Base-by-base conservation (phyloP, 2,113 vertebrate genomes). In the Myrmecobius fasciatus region DNA sequence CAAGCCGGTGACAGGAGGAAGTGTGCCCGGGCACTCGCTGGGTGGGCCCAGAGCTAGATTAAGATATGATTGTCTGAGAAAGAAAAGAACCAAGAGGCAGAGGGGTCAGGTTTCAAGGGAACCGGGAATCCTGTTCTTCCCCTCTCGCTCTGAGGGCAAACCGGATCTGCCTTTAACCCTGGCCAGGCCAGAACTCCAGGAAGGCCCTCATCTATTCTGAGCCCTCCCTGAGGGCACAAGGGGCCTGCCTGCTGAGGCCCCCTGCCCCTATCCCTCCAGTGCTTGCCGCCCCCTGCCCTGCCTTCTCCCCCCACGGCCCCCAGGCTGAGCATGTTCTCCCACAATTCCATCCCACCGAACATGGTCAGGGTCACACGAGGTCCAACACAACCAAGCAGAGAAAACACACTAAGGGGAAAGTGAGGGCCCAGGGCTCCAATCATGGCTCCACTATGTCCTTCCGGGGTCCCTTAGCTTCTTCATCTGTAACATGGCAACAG, bases 381-480 rank as follows among this genome's bases (percentile, higher is more conserved):
- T 10, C 49, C 36, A n/a, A 52, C 46, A 22, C 52, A 56, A 54
- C 67, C 48, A 28, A 89, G 92, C 31, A 43, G 67, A 20, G 22
- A 20, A 20, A 83, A 83, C n/a, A 43, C 67, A 22, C 17, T 24
- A 83, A 83, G 0, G 36, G 36, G 36, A n/a, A 83, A 83, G 8
- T 22, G 20, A 93, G 7, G 90, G 46, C 22, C 96, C 89, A 51
- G 53, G 90, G 26, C 91, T 89, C 17, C 56, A 96, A 94, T 26
- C 91, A 47, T 94, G 49, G 8, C 56, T 51, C 31, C 93, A 22
- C 51, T 89, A 60, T 47, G 52, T 28, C 25, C 91, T 93, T 36
- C 2, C 36, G 5, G 54, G 90, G 11, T 83, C 28, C 60, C 60
- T 94, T 91, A 92, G 60, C 31, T 53, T 54, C 67, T n/a, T 83